Base-by-base conservation (phyloP, 2,113 vertebrate genomes). In the Carettochelys insculpta region DNA sequence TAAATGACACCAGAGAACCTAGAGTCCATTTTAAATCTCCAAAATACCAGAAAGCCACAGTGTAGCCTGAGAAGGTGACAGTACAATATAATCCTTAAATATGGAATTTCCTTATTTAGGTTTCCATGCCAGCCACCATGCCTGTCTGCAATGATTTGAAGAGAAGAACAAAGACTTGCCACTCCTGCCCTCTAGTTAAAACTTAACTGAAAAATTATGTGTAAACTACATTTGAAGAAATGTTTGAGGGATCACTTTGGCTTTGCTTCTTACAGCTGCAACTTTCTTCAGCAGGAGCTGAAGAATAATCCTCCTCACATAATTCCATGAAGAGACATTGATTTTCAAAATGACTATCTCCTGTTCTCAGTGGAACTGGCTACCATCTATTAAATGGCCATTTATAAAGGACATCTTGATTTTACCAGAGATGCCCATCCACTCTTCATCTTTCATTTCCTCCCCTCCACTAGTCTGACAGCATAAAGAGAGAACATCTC, bases 111-210 rank as follows among this genome's bases (percentile, higher is more conserved):
- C 47, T 79, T 82, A 58, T 3, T 17, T 34, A 4, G 1, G 73
- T 71, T 53, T 3, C 27, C n/a, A 45, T 0, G 0, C 16, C 56
- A 14, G 56, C 56, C 27, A 58, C 56, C 56, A 58, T 29, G n/a
- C n/a, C 54, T 58, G 54, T 58, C 11, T 58, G 27, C 3, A 3
- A 17, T 4, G 3, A 2, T 1, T 50, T 75, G 65, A 76, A 25
- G 1, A 22, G 3, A 1, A 2, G 8, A 1, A 58, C 29, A 31
- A 11, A 31, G 11, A 58, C 29, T 29, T 58, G 5, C 31, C 12
- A 3, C 20, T 79, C 5, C 5, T 90, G 56, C 12, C 22, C 90
- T 56, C 22, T 17, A 81, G 5, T 85, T 89, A 43, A 90, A 89
- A 73, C 54, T 58, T 48, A 27, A n/a, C 19, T 38, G 47, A n/a